Evolutionary conservation across 1,140 invertebrate species (phyloP).

Genomic region (Platorchestia sp.): DNA sequence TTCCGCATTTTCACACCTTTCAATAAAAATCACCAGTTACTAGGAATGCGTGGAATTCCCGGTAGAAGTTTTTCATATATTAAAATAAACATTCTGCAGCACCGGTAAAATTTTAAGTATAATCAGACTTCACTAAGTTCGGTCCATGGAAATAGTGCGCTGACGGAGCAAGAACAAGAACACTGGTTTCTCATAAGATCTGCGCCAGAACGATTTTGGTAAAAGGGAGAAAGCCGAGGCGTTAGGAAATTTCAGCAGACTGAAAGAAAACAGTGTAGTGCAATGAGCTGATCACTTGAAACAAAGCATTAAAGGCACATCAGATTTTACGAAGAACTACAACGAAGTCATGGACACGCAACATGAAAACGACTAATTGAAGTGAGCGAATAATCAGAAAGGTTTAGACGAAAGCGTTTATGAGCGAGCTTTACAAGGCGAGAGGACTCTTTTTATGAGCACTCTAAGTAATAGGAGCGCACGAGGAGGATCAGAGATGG

Average conservation of each 20-base stretch:
- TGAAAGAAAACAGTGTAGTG: neutral
- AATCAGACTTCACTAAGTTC: neutral
- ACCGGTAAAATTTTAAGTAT: neutral
- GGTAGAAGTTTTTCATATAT: neutral
- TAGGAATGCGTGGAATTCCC: neutral
- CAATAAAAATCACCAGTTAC: neutral
- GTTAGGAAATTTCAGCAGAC: neutral
- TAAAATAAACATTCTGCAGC: neutral
- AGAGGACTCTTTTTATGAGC: neutral
- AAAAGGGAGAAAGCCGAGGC: neutral
- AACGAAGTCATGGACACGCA: neutral
- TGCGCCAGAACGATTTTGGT: neutral
- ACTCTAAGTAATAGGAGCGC: constrained; percentile 20
- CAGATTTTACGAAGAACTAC: neutral
- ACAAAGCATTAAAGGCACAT: neutral
- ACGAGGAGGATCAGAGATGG: neutral
- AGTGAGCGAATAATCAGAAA: constrained; percentile 13
- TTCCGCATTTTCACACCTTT: neutral
- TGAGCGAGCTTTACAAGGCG: neutral
- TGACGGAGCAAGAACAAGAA: neutral
- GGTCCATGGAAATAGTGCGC: neutral
- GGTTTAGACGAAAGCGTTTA: neutral
- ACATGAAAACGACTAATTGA: neutral
- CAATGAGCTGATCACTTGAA: neutral
- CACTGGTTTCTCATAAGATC: neutral